Evolutionary conservation across 2,888 invertebrate species (phyloP).

Genomic region (Buathra laborator): DNA sequence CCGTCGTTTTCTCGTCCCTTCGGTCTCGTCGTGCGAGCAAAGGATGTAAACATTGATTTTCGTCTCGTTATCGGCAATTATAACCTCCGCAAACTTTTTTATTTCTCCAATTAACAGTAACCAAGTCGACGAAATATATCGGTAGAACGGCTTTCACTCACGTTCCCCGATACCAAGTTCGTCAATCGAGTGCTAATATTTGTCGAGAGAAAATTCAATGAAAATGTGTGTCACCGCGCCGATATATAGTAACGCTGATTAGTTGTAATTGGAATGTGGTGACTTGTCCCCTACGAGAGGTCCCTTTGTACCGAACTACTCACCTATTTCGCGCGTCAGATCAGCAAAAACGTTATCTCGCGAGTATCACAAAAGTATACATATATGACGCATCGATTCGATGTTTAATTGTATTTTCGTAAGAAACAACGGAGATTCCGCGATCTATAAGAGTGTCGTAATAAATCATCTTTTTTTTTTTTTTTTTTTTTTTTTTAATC

Average conservation of each 20-base stretch:
- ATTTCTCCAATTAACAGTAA: too few species aligned
- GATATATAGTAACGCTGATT: constrained; percentile 15
- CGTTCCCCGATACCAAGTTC: too few species aligned
- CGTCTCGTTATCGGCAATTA: constrained; percentile 1
- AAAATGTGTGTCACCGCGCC: constrained; percentile 56
- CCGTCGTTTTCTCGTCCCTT: constrained; percentile 43
- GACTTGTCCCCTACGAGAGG: constrained; percentile 6
- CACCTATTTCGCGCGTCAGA: neutral
- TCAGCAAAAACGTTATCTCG: neutral
- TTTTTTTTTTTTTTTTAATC: neutral
- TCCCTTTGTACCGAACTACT: constrained; percentile 2
- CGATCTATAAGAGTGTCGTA: constrained; percentile 25
- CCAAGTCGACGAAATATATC: constrained; percentile 4
- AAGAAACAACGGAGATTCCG: neutral
- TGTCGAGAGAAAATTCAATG: constrained; percentile 35
- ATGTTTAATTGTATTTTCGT: neutral
- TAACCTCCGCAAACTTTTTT: neutral
- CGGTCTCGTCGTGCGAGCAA: constrained; percentile 16
- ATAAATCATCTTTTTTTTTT: neutral
- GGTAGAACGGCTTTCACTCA: constrained; percentile 1
- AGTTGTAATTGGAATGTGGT: constrained; percentile 47
- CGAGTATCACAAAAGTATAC: neutral
- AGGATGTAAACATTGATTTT: constrained; percentile 28
- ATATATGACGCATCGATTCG: neutral
- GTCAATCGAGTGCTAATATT: neutral